phyloP scores from a whole-genome alignment of 2,888 invertebrate genomes.

The Diplazon laetatorius region DNA sequence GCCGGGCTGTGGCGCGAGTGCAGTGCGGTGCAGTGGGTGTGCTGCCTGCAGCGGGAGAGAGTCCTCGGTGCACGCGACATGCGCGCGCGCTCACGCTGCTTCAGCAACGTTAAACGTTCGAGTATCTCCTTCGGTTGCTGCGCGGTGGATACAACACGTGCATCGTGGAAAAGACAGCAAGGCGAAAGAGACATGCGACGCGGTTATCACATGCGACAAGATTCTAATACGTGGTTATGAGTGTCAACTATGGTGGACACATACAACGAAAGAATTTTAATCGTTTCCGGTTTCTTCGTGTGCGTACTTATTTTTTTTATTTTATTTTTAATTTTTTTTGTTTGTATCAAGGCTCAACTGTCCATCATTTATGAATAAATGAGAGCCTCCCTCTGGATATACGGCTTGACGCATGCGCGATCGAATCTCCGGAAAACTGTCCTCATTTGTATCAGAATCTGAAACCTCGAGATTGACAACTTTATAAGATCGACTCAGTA shows the following conservation, averaged over 20 bases:
- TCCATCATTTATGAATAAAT: conserved; percentile 17
- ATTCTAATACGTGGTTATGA: conserved; percentile 51
- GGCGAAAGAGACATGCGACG: conserved; percentile 37
- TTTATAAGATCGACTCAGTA: conserved; percentile 23
- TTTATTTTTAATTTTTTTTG: conserved; percentile 25
- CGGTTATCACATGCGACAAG: conserved; percentile 51
- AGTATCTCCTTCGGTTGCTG: conserved; percentile 36
- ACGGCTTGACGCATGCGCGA: conserved; percentile 12
- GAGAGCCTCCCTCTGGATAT: neutral
- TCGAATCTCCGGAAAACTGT: conserved; percentile 20
- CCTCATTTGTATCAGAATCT: neutral
- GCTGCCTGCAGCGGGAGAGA: conserved; percentile 13
- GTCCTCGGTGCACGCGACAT: conserved; percentile 64
- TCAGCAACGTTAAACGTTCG: conserved; percentile 43
- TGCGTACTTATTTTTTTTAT: conserved; percentile 15
- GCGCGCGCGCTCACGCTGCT: conserved; percentile 29
- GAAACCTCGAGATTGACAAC: conserved; percentile 42
- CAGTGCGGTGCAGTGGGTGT: conserved; percentile 61
- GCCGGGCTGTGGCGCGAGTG: conserved; percentile 23
- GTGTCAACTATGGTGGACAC: conserved; percentile 54
- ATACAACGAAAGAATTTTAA: conserved; percentile 54
- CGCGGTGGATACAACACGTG: conserved; percentile 47
- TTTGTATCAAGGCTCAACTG: conserved; percentile 29
- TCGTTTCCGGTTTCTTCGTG: conserved; percentile 61
- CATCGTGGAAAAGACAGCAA: conserved; percentile 33